Evolutionary conservation across 2,113 vertebrate species (phyloP), one percentile per base, ranked within the genome.

Genomic region (Eulemur macaco): DNA sequence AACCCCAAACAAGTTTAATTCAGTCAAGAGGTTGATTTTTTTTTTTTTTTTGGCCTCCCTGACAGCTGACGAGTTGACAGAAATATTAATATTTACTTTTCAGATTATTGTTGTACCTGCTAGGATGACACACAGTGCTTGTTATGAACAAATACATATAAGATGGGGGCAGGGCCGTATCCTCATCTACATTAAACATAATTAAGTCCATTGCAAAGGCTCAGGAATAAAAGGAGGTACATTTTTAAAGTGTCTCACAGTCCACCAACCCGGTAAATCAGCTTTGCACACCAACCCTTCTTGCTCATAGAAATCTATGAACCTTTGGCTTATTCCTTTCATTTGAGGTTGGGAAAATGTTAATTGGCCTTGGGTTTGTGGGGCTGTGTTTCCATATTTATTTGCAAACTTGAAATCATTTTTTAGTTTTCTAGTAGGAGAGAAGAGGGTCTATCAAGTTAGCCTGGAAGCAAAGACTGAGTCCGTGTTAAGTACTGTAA

Each of bases 71-170:
- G 13, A 31, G 34, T 50, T 74, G 81, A 82, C 78, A 83, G 84
- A 93, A 86, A 58, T 95, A 87, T 89, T 96, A 86, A 58, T 95
- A 87, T 89, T 96, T 85, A 64, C 73, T 94, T 96, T n/a, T 86
- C 54, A 82, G 58, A 89, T 91, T 69, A 82, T 39, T 54, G 8
- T 89, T 63, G 27, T 80, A 31, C 9, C 68, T 89, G 50, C 27
- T 45, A 0, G 73, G 34, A 68, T 37, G 50, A 81, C 34, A 81
- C 31, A 4, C 37, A 37, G 37, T 63, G 25, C 29, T 91, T 86
- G 77, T 58, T 63, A 58, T 82, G 45, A 94, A 74, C 54, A 95
- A 90, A 96, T 88, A 69, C 31, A 45, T 64, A 31, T 56, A 83
- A 81, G 56, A 25, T 66, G 10, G 27, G 15, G 15, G 58, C 0